These are phyloP conservation scores for Paratrypauchen microcephalus DNA, from an alignment of 2,797 vertebrate genomes.

Conservation along the genomic window DNA sequence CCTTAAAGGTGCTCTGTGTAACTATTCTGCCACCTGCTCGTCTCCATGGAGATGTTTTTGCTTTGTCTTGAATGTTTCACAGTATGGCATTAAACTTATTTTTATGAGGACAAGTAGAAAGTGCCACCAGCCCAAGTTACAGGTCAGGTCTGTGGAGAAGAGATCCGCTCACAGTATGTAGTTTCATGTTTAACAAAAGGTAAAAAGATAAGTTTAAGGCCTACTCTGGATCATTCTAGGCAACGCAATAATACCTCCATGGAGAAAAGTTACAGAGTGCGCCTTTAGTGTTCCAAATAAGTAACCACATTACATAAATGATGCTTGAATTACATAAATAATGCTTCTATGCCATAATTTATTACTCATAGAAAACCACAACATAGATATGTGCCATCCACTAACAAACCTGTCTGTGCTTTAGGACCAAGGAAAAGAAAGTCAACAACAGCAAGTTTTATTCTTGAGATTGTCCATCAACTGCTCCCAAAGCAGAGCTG, in stretches of 20 bases:
- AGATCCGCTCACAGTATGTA: not conserved
- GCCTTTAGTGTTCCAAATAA: not conserved
- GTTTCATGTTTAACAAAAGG: not conserved
- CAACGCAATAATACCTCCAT: not conserved
- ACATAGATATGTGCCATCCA: not conserved
- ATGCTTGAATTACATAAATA: not conserved
- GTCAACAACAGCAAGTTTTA: constrained; percentile 94
- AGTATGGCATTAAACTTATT: not conserved
- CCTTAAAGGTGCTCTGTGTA: not conserved
- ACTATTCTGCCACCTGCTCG: not conserved
- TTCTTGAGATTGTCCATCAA: constrained; percentile 68
- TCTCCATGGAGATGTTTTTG: not conserved
- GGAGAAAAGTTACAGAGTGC: not conserved
- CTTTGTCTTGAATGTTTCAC: not conserved
- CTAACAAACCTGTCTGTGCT: constrained; percentile 29
- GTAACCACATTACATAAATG: not conserved
- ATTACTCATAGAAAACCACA: too few species aligned
- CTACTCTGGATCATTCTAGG: not conserved
- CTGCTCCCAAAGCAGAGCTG: not conserved
- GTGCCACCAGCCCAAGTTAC: not conserved
- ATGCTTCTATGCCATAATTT: too few species aligned
- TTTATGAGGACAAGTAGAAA: too few species aligned
- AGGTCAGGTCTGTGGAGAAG: not conserved
- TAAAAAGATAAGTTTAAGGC: not conserved
- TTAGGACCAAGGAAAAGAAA: constrained; percentile 88